A percentile compares a stretch with the other conserved stretches of the same genome.
Evolutionary conservation across 2,888 invertebrate species (phyloP).

Genomic region (Aricia artaxerxes): DNA sequence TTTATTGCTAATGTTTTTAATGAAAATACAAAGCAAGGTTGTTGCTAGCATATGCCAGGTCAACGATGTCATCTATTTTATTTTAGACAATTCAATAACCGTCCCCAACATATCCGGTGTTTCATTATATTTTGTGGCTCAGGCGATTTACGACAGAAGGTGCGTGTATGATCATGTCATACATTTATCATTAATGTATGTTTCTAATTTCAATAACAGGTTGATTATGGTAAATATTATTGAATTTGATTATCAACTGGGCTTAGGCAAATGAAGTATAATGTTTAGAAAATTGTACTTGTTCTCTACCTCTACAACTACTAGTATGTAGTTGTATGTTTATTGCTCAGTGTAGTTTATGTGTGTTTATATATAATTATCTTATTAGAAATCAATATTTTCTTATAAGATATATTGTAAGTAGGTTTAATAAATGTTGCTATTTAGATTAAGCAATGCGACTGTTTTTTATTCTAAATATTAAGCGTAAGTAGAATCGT

Average conservation of each 20-base stretch:
- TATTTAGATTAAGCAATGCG: neutral
- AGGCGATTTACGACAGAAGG: conserved; percentile 17
- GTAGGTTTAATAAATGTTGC: neutral
- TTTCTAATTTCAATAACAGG: neutral
- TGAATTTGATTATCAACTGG: neutral
- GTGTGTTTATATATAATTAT: neutral
- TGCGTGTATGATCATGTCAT: neutral
- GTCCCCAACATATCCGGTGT: conserved; percentile 24
- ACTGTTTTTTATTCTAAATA: no score
- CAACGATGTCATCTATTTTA: conserved; percentile 18
- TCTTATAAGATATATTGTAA: neutral
- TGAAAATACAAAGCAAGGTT: neutral
- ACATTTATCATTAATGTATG: neutral
- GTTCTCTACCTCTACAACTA: no score
- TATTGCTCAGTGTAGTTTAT: no score
- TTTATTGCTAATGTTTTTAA: neutral
- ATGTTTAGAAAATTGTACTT: no score
- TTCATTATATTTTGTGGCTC: neutral
- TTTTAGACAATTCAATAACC: conserved; percentile 7
- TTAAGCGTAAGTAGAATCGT: no score
- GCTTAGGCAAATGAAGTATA: neutral
- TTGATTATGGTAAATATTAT: neutral
- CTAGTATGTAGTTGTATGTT: neutral
- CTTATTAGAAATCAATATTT: neutral
- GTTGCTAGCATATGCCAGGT: conserved; percentile 23